Conservation (phyloP, 2,797 vertebrate genomes). For the Dendrocincla fuliginosa region DNA sequence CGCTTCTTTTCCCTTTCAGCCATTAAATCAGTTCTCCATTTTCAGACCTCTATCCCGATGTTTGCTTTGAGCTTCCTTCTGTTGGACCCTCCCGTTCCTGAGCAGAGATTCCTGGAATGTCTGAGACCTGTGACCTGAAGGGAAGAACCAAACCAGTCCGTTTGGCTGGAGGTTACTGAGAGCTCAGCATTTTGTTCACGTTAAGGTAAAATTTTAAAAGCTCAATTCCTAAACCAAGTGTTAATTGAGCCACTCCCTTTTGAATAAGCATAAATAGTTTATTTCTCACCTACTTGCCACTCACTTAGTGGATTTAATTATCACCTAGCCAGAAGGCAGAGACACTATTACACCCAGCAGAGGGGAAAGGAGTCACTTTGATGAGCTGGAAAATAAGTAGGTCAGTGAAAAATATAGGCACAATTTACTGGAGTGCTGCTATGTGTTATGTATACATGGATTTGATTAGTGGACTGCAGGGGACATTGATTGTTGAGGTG, state of each 20-base stretch:
- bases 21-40: neutral
- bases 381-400: slow-evolving; percentile 14
- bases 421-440: slow-evolving; percentile 3
- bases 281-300: slow-evolving; percentile 33
- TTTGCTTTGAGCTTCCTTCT: neutral
- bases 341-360: slow-evolving; percentile 30
- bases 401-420: slow-evolving; percentile 18
- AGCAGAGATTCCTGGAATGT: neutral
- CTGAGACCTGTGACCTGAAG: neutral
- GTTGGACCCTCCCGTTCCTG: neutral
- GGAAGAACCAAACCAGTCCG: neutral
- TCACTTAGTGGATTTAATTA: slow-evolving; percentile 58
- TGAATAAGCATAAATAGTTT: slow-evolving; percentile 29
- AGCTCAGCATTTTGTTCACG: neutral
- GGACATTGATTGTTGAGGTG: neutral
- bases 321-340: slow-evolving; percentile 52
- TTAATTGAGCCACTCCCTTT: slow-evolving; percentile 62
- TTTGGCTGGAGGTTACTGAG: neutral
- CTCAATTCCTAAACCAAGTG: neutral
- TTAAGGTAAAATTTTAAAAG: neutral
- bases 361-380: slow-evolving; percentile 4
- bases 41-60: neutral
- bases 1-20: neutral
- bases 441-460: neutral
- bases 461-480: slow-evolving; percentile 9